A percentile compares a stretch with the other conserved stretches of the same genome.
phyloP scores from a whole-genome alignment of 2,113 vertebrate species.

The Anarhynchus alexandrinus region DNA sequence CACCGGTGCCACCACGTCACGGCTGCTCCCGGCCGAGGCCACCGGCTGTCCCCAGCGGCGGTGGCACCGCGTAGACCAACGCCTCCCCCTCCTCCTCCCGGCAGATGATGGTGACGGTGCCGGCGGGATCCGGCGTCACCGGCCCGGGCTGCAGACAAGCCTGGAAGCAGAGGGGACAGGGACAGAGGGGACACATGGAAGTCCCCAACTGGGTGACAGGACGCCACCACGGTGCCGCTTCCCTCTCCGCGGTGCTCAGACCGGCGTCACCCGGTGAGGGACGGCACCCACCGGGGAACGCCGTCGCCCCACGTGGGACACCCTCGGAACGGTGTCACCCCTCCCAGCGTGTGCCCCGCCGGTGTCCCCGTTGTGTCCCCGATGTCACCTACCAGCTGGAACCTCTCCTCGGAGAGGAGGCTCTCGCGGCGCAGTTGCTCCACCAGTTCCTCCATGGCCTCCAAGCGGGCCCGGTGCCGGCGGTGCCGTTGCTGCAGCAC shows the following conservation, averaged over 20 bases:
- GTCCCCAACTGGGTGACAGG: background rate
- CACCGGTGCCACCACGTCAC: background rate
- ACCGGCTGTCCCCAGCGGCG: background rate
- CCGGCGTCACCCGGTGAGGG: rapidly evolving
- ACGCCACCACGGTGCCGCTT: no score
- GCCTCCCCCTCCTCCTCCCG: slow-evolving; percentile 69
- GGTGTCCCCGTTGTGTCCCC: background rate
- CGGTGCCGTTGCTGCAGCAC: slow-evolving; percentile 76
- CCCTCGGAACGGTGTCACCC: no score
- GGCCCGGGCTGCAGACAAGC: slow-evolving; percentile 64
- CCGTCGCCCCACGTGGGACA: no score
- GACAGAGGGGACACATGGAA: no score
- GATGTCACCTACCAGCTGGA: background rate
- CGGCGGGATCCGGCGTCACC: background rate
- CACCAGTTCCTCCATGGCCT: slow-evolving; percentile 75
- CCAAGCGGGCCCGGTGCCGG: slow-evolving; percentile 74
- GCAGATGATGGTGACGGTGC: slow-evolving; percentile 74
- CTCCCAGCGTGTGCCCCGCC: no score
- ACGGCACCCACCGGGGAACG: no score
- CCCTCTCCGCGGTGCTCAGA: no score
- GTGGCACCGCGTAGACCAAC: slow-evolving; percentile 54
- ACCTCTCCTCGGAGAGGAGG: slow-evolving; percentile 65
- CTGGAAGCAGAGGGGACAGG: slow-evolving; percentile 5
- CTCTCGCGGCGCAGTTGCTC: slow-evolving; percentile 72
- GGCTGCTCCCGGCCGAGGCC: background rate